Evolutionary conservation across 2,888 invertebrate species (phyloP), one percentile per base, ranked within the genome.

Genomic region (Cartodere bifasciata): DNA sequence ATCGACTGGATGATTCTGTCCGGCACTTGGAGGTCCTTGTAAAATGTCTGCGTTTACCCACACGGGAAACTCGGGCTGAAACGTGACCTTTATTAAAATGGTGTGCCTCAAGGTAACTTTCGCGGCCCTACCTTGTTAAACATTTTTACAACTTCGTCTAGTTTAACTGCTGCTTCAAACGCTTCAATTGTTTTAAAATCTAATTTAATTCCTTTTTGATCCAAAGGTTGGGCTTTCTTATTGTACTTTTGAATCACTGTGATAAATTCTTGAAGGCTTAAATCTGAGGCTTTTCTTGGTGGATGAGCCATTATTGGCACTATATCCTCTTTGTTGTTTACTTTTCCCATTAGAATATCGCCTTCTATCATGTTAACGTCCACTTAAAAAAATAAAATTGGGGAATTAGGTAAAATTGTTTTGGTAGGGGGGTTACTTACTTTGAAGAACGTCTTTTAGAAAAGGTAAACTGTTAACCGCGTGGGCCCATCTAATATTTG

Each of bases 11-110:
- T 62, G 64, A 5, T 67, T 56, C 33, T 75, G 67, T 13, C 23
- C 13, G 3, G 28, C 16, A 6, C 32, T 13, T 1, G 78, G 69
- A 1, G 88, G 88, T 0, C 90, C 90, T 0, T 62, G 52, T 4
- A 85, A 59, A 40, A 91, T 83, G 55, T 91, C 91, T 0, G 90
- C 88, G 55, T 91, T 91, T 34, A 91, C 56, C 84, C 86, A 87
- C 3, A 91, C 53, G 0, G 87, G 87, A 47, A 75, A 75, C 1
- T 58, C 63, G 43, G 75, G 61, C 81, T 85, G 55, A 23, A 56
- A 50, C 38, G 39, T 36, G n/a, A n/a, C n/a, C n/a, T n/a, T n/a
- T n/a, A 42, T 33, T 26, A 29, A 27, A 32, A 31, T n/a, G n/a
- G n/a, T n/a, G n/a, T n/a, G n/a, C n/a, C n/a, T n/a, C n/a, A n/a